Percentiles rank a stretch among this genome's conserved stretches.
Evolutionary conservation across 2,113 vertebrate genomes (phyloP).

Genomic region (Sinocyclocheilus grahami): DNA sequence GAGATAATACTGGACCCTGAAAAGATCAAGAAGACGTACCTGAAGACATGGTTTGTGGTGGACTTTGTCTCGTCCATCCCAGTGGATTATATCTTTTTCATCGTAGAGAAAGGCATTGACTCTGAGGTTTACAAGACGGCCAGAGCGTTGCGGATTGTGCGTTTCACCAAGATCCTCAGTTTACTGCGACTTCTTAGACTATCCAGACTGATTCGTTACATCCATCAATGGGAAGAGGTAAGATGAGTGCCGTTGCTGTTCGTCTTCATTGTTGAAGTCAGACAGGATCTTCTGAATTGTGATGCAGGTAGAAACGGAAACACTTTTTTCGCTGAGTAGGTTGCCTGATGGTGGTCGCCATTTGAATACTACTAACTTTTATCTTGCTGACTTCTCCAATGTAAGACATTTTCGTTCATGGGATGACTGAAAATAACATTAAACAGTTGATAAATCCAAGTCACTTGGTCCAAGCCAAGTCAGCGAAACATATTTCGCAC

Average conservation of each 20-base stretch:
- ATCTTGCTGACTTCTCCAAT: neutral
- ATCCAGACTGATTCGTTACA: conserved; percentile 93
- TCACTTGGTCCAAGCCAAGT: neutral
- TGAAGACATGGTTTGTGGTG: conserved; percentile 97
- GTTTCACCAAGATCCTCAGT: conserved; percentile 97
- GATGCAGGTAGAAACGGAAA: neutral
- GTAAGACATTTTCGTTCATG: neutral
- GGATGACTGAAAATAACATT: neutral
- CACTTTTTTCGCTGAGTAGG: neutral
- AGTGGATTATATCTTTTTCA: conserved; percentile 99
- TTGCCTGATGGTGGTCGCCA: neutral
- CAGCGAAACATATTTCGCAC: neutral
- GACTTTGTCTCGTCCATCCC: conserved; percentile 98
- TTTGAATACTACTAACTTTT: neutral
- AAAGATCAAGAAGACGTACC: conserved; percentile 94
- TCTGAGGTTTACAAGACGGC: conserved; percentile 98
- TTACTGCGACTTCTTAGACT: conserved; percentile 87
- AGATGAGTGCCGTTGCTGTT: conserved; percentile 8
- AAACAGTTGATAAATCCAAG: neutral
- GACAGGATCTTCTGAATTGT: neutral
- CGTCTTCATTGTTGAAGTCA: neutral
- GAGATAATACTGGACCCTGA: conserved; percentile 96
- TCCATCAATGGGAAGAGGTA: conserved; percentile 97
- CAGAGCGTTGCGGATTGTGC: conserved; percentile 91
- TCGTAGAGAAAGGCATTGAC: conserved; percentile 97